phyloP scores from a whole-genome alignment of 37 sponge, comb jelly and placozoan genomes.

The Ianthella basta region DNA sequence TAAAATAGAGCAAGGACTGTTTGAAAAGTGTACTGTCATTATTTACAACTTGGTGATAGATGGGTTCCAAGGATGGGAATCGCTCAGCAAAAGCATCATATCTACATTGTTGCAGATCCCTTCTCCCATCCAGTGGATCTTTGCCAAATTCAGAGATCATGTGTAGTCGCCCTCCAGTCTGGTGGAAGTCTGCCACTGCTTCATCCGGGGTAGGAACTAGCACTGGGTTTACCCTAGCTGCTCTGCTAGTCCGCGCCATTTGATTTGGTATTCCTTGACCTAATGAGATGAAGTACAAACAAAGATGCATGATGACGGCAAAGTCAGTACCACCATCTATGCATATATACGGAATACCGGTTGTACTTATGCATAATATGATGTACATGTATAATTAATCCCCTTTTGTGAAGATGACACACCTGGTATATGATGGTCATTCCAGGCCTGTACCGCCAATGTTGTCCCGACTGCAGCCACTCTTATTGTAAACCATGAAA shows the following conservation, averaged over 20 bases:
- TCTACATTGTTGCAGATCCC: background rate
- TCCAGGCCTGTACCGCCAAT: conserved; percentile 51
- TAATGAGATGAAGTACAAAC: background rate
- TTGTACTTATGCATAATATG: too few species aligned
- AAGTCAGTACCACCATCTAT: too few species aligned
- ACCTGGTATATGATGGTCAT: conserved; percentile 66
- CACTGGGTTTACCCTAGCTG: background rate
- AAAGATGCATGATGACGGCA: background rate
- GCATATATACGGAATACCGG: too few species aligned
- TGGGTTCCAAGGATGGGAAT: conserved; percentile 27
- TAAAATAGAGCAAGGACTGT: conserved; percentile 16
- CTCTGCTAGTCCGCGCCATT: conserved; percentile 2
- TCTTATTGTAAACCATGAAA: conserved; percentile 54
- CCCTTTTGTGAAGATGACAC: background rate
- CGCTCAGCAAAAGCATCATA: conserved; percentile 16
- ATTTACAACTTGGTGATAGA: conserved; percentile 35
- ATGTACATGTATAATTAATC: too few species aligned
- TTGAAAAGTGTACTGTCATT: conserved; percentile 9
- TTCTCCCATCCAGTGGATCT: conserved; percentile 33
- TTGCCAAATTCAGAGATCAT: conserved; percentile 1
- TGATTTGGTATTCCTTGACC: background rate
- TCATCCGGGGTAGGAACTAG: conserved; percentile 7
- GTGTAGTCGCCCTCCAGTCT: conserved; percentile 23
- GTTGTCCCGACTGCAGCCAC: conserved; percentile 40
- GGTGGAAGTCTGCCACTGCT: conserved; percentile 9